Conservation (phyloP, 1,140 invertebrate genomes). For the Trichoplusia ni region DNA sequence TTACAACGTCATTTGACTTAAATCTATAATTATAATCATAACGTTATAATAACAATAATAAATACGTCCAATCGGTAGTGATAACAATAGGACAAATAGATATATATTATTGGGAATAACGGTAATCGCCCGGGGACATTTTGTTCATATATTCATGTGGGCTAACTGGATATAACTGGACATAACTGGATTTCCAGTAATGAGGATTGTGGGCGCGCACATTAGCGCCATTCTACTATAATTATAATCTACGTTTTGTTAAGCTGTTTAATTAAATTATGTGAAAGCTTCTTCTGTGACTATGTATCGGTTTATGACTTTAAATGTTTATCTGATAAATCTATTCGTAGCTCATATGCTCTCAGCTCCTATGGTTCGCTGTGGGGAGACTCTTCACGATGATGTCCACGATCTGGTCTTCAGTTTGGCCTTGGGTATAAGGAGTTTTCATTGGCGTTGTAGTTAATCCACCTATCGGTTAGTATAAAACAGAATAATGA, state of each 20-base stretch:
- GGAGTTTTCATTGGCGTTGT: too few relatives aligned
- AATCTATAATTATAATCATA: not conserved
- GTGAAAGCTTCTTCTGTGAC: slow-evolving; percentile 13
- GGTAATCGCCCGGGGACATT: slow-evolving; percentile 9
- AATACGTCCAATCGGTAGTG: not conserved
- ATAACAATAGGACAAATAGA: not conserved
- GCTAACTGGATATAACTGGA: slow-evolving; percentile 5
- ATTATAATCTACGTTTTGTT: slow-evolving; percentile 13
- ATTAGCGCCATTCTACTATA: slow-evolving; percentile 15
- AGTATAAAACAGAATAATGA: too few relatives aligned
- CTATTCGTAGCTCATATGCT: too few relatives aligned
- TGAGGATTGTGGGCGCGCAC: slow-evolving; percentile 19
- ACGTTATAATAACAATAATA: not conserved
- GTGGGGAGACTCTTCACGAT: too few relatives aligned
- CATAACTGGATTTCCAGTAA: slow-evolving; percentile 18
- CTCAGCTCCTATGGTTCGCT: too few relatives aligned
- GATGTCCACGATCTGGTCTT: too few relatives aligned
- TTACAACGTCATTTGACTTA: too few relatives aligned
- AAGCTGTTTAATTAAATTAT: too few relatives aligned
- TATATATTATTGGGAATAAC: slow-evolving; percentile 6
- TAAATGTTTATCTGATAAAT: too few relatives aligned
- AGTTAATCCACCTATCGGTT: too few relatives aligned
- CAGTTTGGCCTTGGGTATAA: too few relatives aligned
- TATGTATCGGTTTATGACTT: too few relatives aligned
- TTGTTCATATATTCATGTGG: slow-evolving; percentile 17